These are phyloP conservation scores for Craniophora ligustri DNA, from an alignment of 2,888 invertebrate genomes.

Conservation along the genomic window DNA sequence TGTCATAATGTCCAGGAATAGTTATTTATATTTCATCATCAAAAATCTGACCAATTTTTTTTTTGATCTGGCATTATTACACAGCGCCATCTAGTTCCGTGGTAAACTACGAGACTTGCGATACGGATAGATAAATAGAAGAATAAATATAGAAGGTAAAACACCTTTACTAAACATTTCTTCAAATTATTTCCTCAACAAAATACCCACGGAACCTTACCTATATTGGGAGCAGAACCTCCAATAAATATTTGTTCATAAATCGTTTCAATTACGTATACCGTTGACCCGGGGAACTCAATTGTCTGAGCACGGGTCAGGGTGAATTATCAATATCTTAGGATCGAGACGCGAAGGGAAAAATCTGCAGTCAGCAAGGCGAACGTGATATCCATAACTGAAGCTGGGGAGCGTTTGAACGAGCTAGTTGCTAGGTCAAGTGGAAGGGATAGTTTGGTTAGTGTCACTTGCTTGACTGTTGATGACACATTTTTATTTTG, in stretches of 20 bases:
- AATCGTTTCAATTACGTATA: conserved; percentile 53
- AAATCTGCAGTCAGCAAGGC: conserved; percentile 72
- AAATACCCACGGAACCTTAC: conserved; percentile 9
- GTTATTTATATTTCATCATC: no score
- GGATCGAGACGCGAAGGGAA: conserved; percentile 61
- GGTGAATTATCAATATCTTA: conserved; percentile 75
- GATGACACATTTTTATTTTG: no score
- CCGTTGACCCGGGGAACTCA: conserved; percentile 47
- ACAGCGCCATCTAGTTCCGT: no score
- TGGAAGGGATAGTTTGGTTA: neutral
- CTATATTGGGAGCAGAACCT: conserved; percentile 5
- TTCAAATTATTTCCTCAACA: conserved; percentile 11
- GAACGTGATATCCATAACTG: conserved; percentile 72
- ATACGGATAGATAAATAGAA: no score
- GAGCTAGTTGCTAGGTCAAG: conserved; percentile 30
- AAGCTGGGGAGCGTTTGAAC: conserved; percentile 58
- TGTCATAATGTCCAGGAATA: no score
- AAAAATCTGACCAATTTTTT: no score
- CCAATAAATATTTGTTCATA: conserved; percentile 56
- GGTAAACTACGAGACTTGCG: no score
- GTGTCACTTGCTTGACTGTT: neutral
- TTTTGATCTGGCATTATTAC: no score
- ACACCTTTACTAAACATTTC: neutral
- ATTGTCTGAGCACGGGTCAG: conserved; percentile 55
- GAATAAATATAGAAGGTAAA: no score